A percentile compares a stretch with the other conserved stretches of the same genome.
These are phyloP conservation scores for Nemurella pictetii DNA, from an alignment of 2,888 invertebrate genomes.

Conservation along the genomic window DNA sequence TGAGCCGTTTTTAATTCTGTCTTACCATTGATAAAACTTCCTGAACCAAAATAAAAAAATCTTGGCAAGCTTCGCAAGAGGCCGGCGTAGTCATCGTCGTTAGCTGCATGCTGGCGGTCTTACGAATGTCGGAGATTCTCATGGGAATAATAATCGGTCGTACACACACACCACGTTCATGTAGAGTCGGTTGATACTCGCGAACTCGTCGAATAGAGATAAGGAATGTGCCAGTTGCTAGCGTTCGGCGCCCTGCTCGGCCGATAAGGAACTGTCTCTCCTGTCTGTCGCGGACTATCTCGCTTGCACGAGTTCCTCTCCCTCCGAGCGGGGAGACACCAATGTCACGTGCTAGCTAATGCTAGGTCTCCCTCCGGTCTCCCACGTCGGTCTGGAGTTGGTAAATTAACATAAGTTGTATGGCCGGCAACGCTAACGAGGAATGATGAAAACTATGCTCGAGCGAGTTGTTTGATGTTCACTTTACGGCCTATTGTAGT, in stretches of 20 bases:
- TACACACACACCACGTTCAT: not conserved
- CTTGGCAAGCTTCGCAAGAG: constrained; percentile 70
- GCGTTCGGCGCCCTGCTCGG: not conserved
- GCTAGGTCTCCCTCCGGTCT: constrained; percentile 6
- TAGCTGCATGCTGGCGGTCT: constrained; percentile 9
- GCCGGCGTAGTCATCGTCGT: constrained; percentile 28
- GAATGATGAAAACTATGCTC: not conserved
- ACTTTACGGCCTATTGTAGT: not conserved
- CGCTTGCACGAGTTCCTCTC: not conserved
- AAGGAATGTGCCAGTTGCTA: not conserved
- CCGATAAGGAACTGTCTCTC: not conserved
- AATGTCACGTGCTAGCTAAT: not conserved
- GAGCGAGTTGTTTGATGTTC: not conserved
- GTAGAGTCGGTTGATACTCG: not conserved
- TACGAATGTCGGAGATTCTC: not conserved
- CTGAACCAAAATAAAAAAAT: constrained; percentile 70
- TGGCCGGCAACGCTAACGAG: not conserved
- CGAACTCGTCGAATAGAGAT: not conserved
- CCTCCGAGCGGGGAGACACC: not conserved
- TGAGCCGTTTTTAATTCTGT: constrained; percentile 39
- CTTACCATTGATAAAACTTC: constrained; percentile 72
- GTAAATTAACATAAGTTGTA: not conserved
- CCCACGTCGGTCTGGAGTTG: not conserved
- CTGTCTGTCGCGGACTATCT: not conserved
- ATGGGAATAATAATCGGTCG: not conserved